phyloP scores from a whole-genome alignment of 2,797 vertebrate genomes.

The Eleutherodactylus coqui region DNA sequence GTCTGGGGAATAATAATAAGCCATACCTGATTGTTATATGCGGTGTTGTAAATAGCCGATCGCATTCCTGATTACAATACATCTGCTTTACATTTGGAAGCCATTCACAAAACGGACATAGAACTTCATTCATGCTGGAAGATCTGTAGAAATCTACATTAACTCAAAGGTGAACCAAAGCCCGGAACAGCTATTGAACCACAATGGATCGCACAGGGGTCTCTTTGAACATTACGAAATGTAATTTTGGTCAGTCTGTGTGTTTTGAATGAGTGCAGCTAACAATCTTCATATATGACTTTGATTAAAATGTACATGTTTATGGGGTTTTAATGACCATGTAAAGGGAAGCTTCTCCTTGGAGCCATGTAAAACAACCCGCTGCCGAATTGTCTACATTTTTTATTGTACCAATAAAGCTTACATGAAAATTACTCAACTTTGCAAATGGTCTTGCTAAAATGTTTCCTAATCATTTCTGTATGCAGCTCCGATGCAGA shows the following conservation, averaged over 20 bases:
- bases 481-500: not conserved
- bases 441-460: too few species aligned
- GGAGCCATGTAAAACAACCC: too few species aligned
- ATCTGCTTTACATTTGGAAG: constrained; percentile 13
- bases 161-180: not conserved
- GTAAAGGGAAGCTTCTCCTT: not conserved
- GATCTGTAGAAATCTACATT: not conserved
- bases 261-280: not conserved
- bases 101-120: not conserved
- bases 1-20: constrained; percentile 12
- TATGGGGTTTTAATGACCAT: not conserved
- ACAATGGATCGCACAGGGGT: not conserved
- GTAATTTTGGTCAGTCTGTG: not conserved
- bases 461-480: not conserved
- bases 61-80: not conserved
- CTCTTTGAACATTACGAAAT: not conserved
- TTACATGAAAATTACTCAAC: too few species aligned
- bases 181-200: not conserved
- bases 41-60: not conserved
- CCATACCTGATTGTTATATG: constrained; percentile 9
- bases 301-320: not conserved
- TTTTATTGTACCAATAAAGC: too few species aligned
- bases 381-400: not conserved
- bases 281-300: not conserved
- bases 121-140: not conserved